Base-by-base conservation (phyloP, 1,140 invertebrate genomes). In the Drosophila hydei region DNA sequence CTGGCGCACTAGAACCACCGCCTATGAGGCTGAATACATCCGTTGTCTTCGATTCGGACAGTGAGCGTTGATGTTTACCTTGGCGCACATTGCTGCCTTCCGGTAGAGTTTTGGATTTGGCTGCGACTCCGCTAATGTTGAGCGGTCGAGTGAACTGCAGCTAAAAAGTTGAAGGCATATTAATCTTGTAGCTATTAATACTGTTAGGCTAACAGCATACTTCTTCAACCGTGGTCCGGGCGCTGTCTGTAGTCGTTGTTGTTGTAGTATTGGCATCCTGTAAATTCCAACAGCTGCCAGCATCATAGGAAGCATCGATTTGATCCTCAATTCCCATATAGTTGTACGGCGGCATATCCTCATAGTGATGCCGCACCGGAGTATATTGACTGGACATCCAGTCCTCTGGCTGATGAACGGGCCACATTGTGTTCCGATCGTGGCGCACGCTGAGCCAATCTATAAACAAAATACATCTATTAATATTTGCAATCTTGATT, bases 381-480 rank as follows among this genome's bases (percentile, higher is more conserved):
- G 92, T 92, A 6, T 84, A 90, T 65, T 91, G 91, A 43, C 61
- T 88, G 2, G 91, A 87, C 7, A 93, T 89, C 81, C 93, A 94
- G 40, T 94, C 92, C 73, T 96, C 95, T 48, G 94, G 94, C 51
- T 95, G 94, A 62, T 96, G 93, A 7, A 98, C 93, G 0, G 97
- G 97, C 95, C 97, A 98, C 27, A 94, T 93, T 55, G 97, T 96
- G 67, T 96, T 95, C 21, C 96, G 93, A 72, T 95, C 94, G 65
- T 96, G 96, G 64, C 96, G 93, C 3, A 97, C 95, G 75, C 96
- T 95, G 23, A 96, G 93, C 97, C 97, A 99, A 73, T 96, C 95
- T 94, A 89, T 9, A 33, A 11, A 77, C 23, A 51, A 12, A n/a
- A 5, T 0, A 33, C 12, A 12, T 27, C 9, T 4, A n/a, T 62